phyloP scores from a whole-genome alignment of 2,888 invertebrate genomes.

The Myathropa florea region DNA sequence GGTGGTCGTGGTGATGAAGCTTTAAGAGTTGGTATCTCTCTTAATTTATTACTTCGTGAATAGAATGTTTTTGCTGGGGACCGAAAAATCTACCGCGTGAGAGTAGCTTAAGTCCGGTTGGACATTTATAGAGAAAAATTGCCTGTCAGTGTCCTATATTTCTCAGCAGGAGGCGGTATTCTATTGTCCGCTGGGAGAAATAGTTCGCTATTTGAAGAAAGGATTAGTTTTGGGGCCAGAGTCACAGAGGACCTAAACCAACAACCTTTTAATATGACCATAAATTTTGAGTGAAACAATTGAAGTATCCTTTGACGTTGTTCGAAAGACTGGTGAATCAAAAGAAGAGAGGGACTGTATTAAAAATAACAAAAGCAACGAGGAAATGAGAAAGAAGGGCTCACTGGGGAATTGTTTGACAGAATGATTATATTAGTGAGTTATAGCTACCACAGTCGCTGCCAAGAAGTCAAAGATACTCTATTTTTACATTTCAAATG shows the following conservation, averaged over 20 bases:
- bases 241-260: not conserved
- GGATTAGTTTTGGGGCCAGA: not conserved
- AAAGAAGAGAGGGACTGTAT: not conserved
- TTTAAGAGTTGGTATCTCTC: constrained; percentile 25
- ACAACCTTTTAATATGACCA: constrained; percentile 13
- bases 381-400: not conserved
- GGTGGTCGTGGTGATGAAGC: constrained; percentile 34
- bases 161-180: not conserved
- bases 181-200: constrained; percentile 15
- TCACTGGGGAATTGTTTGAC: not conserved
- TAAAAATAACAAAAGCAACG: not conserved
- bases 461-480: not conserved
- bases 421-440: no score
- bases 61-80: constrained; percentile 38
- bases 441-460: not conserved
- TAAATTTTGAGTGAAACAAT: constrained; percentile 34
- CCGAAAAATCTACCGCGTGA: constrained; percentile 7
- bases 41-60: constrained; percentile 61
- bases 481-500: not conserved
- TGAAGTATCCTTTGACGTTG: not conserved
- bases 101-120: constrained; percentile 44
- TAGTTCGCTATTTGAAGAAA: constrained; percentile 14
- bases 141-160: constrained; percentile 21
- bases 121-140: constrained; percentile 66
- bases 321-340: not conserved